Evolutionary conservation across 2,113 vertebrate species (phyloP).

Genomic region (Phrynocephalus versicolor): DNA sequence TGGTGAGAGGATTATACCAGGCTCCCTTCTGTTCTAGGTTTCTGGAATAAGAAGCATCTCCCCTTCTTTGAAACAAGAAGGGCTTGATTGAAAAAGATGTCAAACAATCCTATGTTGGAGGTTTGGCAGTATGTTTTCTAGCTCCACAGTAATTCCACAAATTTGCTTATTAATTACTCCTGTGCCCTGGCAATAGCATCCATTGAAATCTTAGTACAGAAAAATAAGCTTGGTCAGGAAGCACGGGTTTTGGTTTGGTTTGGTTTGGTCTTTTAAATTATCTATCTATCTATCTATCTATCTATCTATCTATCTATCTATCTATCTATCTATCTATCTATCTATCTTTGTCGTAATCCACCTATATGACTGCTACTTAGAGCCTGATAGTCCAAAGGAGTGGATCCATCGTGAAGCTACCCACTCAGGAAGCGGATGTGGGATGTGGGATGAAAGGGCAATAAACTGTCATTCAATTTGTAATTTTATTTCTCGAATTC

Average conservation of each 20-base stretch:
- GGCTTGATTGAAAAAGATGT: neutral
- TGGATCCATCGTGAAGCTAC: neutral
- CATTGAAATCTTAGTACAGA: neutral
- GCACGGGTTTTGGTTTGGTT: no score
- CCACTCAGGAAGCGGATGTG: neutral
- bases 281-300: no score
- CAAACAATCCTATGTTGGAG: conserved; percentile 2
- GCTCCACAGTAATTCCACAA: neutral
- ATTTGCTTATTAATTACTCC: neutral
- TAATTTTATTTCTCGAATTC: no score
- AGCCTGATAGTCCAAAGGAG: neutral
- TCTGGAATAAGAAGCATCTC: neutral
- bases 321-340: no score
- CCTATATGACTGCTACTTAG: neutral
- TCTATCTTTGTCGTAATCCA: no score
- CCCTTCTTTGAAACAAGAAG: neutral
- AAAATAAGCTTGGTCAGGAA: neutral
- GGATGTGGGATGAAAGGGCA: no score
- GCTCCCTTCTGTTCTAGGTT: neutral
- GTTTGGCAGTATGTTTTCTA: neutral
- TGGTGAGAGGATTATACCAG: neutral
- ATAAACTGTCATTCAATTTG: no score
- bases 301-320: no score
- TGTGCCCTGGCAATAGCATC: neutral
- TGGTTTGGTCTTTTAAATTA: no score